These are phyloP conservation scores for Epinotia brunnichana DNA, from an alignment of 2,888 invertebrate genomes.

Conservation along the genomic window DNA sequence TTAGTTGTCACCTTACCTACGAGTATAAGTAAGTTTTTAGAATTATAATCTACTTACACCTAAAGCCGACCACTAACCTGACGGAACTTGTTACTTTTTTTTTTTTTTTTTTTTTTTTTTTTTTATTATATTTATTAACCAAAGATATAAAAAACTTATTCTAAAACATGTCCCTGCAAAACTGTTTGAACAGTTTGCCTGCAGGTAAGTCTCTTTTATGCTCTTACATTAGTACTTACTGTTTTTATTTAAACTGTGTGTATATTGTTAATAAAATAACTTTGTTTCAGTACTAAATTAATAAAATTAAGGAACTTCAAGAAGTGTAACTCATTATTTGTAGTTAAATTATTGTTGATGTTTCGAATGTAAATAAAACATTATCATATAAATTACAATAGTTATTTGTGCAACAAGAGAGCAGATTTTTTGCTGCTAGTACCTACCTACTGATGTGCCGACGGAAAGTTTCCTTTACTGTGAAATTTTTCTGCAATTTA, in stretches of 20 bases:
- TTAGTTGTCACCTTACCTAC: not conserved
- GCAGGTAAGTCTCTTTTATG: no score
- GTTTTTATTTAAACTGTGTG: constrained; percentile 53
- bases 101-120: no score
- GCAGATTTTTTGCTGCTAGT: no score
- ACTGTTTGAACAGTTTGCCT: no score
- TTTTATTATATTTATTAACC: no score
- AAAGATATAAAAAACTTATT: no score
- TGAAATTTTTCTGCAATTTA: no score
- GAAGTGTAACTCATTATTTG: constrained; percentile 29
- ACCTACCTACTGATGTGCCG: no score
- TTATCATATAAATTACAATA: constrained; percentile 9
- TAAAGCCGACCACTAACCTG: not conserved
- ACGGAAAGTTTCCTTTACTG: no score
- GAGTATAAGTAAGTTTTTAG: no score
- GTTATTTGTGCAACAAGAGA: no score
- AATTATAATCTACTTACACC: not conserved
- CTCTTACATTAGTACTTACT: constrained; percentile 45
- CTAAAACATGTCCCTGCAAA: no score
- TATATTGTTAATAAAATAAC: constrained; percentile 49
- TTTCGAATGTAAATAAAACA: constrained; percentile 38
- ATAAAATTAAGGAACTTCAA: not conserved
- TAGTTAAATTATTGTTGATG: constrained; percentile 37
- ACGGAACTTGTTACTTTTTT: constrained; percentile 5
- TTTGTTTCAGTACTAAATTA: not conserved